Evolutionary conservation across 2,888 invertebrate species (phyloP).

Genomic region (Xestia rhomboidea): DNA sequence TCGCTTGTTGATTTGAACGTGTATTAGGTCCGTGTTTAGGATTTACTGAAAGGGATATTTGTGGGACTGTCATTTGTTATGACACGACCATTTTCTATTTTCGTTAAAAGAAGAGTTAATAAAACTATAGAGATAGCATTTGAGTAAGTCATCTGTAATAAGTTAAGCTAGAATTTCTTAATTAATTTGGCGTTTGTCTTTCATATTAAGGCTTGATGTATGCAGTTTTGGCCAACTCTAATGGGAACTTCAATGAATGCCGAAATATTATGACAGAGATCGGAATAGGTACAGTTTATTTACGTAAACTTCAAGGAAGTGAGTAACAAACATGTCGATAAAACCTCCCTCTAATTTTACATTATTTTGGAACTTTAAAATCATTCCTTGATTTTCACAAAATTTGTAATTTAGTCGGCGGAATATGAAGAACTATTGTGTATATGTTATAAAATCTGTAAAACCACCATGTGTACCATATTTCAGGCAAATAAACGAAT

Average conservation of each 20-base stretch:
- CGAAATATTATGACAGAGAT: background rate
- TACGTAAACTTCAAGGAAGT: background rate
- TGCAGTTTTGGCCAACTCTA: background rate
- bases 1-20: conserved; percentile 62
- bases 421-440: too few species aligned
- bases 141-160: background rate
- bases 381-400: background rate
- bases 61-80: background rate
- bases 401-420: too few species aligned
- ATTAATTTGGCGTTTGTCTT: background rate
- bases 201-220: background rate
- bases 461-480: too few species aligned
- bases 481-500: too few species aligned
- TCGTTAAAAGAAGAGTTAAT: background rate
- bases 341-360: background rate
- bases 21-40: conserved; percentile 47
- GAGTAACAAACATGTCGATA: background rate
- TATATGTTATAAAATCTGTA: too few species aligned
- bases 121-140: background rate
- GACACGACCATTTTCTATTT: background rate
- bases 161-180: background rate
- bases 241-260: background rate
- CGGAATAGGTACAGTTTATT: background rate
- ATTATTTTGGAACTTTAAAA: background rate
- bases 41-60: conserved; percentile 27